Percentiles rank a stretch among this genome's conserved stretches.
Conservation (phyloP, 2,113 vertebrate genomes). For the Halcyon malimbica region DNA sequence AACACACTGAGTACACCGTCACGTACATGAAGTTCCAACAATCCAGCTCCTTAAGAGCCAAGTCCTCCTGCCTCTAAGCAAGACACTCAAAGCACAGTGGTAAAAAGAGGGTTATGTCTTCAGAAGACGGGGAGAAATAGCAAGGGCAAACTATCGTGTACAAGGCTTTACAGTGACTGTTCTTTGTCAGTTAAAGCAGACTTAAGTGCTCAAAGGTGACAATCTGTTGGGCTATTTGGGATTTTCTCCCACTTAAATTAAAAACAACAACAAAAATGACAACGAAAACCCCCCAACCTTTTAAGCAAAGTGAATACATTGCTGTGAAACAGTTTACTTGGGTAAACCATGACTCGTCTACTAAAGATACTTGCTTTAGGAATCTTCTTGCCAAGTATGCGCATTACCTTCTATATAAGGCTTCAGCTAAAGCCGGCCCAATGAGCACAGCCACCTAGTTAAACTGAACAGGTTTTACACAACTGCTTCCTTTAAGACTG, state of each 20-base stretch:
- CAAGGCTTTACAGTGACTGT: not conserved
- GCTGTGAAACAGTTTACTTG: not conserved
- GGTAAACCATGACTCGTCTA: not conserved
- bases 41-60: not conserved
- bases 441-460: not conserved
- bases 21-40: not conserved
- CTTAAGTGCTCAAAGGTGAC: not conserved
- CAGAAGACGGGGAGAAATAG: not conserved
- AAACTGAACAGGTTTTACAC: not conserved
- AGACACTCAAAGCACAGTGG: not conserved
- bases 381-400: not conserved
- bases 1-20: not conserved
- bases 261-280: not conserved
- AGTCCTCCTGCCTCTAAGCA: not conserved
- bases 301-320: not conserved
- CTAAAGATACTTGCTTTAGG: not conserved
- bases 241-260: not conserved
- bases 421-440: not conserved
- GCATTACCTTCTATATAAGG: not conserved
- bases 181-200: not conserved
- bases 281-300: not conserved
- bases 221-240: not conserved
- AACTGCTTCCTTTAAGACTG: slow-evolving; percentile 9
- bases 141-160: not conserved
- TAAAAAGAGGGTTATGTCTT: not conserved